Base-by-base conservation (phyloP, 2,888 invertebrate species). In the Acleris emargana region DNA sequence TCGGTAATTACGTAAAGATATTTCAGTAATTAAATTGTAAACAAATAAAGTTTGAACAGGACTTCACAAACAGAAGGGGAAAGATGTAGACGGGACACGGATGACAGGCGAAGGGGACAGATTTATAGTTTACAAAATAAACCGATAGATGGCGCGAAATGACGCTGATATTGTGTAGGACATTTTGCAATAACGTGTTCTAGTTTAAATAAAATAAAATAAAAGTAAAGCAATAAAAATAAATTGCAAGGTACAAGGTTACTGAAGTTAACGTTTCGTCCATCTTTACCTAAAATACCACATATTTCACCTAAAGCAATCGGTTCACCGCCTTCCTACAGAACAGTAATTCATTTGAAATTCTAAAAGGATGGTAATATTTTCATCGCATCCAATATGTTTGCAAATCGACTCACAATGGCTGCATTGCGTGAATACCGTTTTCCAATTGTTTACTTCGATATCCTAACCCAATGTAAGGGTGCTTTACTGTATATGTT, bases 291-390 rank as follows among this genome's bases (percentile, higher is more conserved):
- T 9, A 32, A 3, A 32, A 32, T 9, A 32, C 2, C 32, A 32
- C 9, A 32, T n/a, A 45, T 47, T 45, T 25, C 22, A n/a, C 52
- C 42, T 13, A 1, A 28, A 6, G 32, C 53, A 22, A 61, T 17
- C 49, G 5, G 55, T 62, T 50, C 54, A 66, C 50, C 51, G 51
- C 38, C 18, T 52, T 13, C 42, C 43, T 17, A 7, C 55, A 13
- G 20, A 18, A 58, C 54, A 64, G 60, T 64, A 71, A 81, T 80
- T 78, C 80, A 83, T 87, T 87, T 85, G 83, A 81, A 86, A 84
- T 79, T 87, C 83, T 79, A 84, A 83, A 77, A 73, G 80, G 80
- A 71, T 69, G 73, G 70, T 79, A 83, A 82, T 84, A 83, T 84
- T 81, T 82, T 81, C 80, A 83, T 83, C 77, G 78, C 69, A 70